Percentiles rank a stretch among this genome's conserved stretches.
These are phyloP conservation scores for Tinamus guttatus DNA, from an alignment of 2,113 vertebrate species.

Conservation along the genomic window DNA sequence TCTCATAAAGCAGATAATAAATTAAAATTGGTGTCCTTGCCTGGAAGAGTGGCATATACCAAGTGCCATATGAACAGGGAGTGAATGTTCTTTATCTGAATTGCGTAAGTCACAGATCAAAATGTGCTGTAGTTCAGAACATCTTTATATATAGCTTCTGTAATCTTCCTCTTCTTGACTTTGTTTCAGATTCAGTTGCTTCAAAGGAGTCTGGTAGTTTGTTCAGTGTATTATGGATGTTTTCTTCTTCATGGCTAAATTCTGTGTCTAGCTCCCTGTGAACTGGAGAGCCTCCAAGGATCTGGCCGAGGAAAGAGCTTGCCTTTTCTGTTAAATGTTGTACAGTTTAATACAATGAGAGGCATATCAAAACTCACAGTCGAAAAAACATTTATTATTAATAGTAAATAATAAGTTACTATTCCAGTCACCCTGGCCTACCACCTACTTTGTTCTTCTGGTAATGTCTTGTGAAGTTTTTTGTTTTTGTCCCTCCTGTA, in stretches of 20 bases:
- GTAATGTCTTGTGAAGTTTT: background rate
- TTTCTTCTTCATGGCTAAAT: background rate
- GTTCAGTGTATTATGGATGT: background rate
- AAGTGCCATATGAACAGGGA: background rate
- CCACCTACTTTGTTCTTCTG: background rate
- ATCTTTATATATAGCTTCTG: background rate
- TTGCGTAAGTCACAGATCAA: background rate
- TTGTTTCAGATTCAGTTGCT: background rate
- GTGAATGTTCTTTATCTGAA: background rate
- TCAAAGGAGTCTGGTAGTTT: background rate
- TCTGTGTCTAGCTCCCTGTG: background rate
- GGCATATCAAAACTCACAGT: background rate
- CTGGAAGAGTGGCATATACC: background rate
- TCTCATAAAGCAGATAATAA: constrained; percentile 5
- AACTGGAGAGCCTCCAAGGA: background rate
- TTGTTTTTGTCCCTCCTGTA: background rate
- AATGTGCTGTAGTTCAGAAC: background rate
- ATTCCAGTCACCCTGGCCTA: background rate
- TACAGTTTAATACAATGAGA: background rate
- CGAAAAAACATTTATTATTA: background rate
- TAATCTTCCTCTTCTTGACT: background rate
- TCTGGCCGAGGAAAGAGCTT: background rate
- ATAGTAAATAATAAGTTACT: background rate
- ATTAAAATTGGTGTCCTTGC: background rate
- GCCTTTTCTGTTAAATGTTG: background rate